Evolutionary conservation across 1,140 invertebrate species (phyloP), one percentile per base, ranked within the genome.

Genomic region (Caenorhabditis latens): DNA sequence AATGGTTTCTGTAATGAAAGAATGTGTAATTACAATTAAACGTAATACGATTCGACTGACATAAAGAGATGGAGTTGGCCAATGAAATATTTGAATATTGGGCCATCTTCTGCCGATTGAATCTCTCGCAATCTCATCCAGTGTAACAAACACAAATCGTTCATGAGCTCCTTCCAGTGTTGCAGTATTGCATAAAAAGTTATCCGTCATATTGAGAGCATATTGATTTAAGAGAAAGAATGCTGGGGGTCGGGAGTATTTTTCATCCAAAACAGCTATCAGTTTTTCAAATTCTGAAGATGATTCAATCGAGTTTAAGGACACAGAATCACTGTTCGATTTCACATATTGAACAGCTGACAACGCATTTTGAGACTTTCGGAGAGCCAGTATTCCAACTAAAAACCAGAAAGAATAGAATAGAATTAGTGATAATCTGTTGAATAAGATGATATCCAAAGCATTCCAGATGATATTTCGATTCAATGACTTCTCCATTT

Each of bases 131-230:
- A 83, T 89, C 14, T 84, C 71, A 87, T 92, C 91, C 83, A 92
- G 53, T n/a, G 91, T 92, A 24, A 92, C 91, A 83, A 92, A 92
- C 65, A 92, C 89, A 21, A 92, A 88, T 19, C 91, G 86, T n/a
- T 92, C 91, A 85, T 92, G 91, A 32, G 85, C 91, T 19, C 91
- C 91, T 16, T 90, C 83, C 46, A 90, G 87, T 9, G 86, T 85
- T 58, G 53, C 79, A 4, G 91, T 92, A 63, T 92, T 92, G 83
- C 91, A 92, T 24, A 92, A 79, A 75, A 92, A 92, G 83, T 92
- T 92, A 84, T 91, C 91, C 6, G 91, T 92, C 91, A 92, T 92
- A 71, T 92, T 92, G n/a, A 92, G 87, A 40, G 91, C 91, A 84
- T 92, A 89, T 40, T 92, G 86, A 85, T 92, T 92, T 8, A 92